Evolutionary conservation across 2,888 invertebrate species (phyloP).

Genomic region (Tetramorium bicarinatum): DNA sequence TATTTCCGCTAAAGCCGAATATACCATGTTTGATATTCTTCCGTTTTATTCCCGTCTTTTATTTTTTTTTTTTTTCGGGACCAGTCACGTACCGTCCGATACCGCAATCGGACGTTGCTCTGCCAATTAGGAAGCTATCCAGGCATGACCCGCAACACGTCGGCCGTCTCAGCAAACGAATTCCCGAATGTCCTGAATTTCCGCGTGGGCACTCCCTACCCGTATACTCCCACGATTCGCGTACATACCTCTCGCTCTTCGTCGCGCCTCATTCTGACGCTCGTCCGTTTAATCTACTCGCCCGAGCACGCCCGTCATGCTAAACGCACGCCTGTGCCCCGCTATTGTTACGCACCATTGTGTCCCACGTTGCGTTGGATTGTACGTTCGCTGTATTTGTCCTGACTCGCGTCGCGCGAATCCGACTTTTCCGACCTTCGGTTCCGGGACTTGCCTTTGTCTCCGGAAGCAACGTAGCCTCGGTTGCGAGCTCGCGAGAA

Average conservation of each 20-base stretch:
- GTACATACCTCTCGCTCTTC: neutral
- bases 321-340: constrained; percentile 25
- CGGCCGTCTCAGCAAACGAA: neutral
- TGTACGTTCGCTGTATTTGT: constrained; percentile 1
- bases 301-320: constrained; percentile 16
- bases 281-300: constrained; percentile 33
- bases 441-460: neutral
- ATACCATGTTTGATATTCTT: neutral
- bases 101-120: neutral
- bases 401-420: constrained; percentile 24
- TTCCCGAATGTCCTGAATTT: constrained; percentile 24
- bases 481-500: neutral
- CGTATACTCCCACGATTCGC: neutral
- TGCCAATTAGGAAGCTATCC: constrained; percentile 1
- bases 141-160: constrained; percentile 20
- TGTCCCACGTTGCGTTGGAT: constrained; percentile 2
- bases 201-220: neutral
- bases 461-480: neutral
- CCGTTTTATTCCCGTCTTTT: neutral
- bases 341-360: constrained; percentile 38
- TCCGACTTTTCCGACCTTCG: constrained; percentile 12
- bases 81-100: neutral
- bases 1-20: neutral
- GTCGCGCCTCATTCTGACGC: constrained; percentile 22
- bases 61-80: neutral